phyloP scores from a whole-genome alignment of 2,888 invertebrate species.

The Drosophila pegasa region DNA sequence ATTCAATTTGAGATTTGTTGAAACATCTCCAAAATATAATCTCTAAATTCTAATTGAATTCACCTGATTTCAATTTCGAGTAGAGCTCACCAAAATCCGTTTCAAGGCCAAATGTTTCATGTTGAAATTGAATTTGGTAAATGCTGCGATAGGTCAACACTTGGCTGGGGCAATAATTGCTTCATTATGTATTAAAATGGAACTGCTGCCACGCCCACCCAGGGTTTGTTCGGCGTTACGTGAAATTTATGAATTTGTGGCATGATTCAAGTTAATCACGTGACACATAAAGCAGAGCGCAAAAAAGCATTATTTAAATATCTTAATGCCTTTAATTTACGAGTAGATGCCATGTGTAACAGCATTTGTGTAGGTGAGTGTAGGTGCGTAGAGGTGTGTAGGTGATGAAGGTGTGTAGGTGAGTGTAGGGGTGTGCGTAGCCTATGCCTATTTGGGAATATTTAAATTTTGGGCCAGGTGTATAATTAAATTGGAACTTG shows the following conservation, averaged over 20 bases:
- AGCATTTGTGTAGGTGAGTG: conserved; percentile 23
- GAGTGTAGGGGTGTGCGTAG: conserved; percentile 14
- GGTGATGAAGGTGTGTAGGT: conserved; percentile 3
- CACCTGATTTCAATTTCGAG: background rate
- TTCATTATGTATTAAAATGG: conserved; percentile 42
- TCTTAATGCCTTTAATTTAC: conserved; percentile 79
- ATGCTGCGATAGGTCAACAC: conserved; percentile 17
- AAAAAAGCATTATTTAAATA: conserved; percentile 73
- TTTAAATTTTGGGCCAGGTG: conserved; percentile 73
- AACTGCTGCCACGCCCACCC: conserved; percentile 18
- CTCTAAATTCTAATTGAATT: background rate
- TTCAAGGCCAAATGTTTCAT: conserved; percentile 5
- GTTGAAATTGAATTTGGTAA: conserved; percentile 14
- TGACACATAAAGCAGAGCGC: conserved; percentile 48
- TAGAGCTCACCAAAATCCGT: background rate
- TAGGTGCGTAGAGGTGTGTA: background rate
- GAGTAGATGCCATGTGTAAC: conserved; percentile 65
- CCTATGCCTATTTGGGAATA: conserved; percentile 42
- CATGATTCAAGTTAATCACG: conserved; percentile 75
- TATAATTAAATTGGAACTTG: conserved; percentile 75
- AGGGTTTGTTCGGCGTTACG: conserved; percentile 26
- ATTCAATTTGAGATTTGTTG: background rate
- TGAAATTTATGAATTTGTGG: conserved; percentile 75
- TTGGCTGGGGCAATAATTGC: conserved; percentile 35
- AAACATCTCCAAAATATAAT: background rate